phyloP scores from a whole-genome alignment of 2,113 vertebrate genomes.

The Collichthys lucidus region DNA sequence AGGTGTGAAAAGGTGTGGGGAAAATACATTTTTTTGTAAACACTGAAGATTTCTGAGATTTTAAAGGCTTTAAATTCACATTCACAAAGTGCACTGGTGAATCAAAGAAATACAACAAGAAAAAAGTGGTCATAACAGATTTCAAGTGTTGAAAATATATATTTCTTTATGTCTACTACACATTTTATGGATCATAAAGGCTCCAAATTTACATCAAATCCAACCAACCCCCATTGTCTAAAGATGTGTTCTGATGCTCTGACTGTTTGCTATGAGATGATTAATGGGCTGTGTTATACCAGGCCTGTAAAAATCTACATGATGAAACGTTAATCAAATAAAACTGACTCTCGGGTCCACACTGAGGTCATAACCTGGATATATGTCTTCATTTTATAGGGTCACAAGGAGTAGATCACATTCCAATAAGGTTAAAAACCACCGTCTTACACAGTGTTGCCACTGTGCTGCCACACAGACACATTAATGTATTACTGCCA shows the following conservation, averaged over 20 bases:
- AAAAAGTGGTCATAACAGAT: no score
- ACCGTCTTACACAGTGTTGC: neutral
- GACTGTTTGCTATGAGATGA: neutral
- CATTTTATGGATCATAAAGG: no score
- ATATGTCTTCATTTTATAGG: neutral
- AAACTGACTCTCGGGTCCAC: neutral
- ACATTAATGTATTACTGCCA: conserved; percentile 24
- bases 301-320: neutral
- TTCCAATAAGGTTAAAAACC: neutral
- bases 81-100: no score
- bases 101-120: no score
- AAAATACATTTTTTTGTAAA: neutral
- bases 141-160: no score
- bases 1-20: neutral
- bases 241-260: neutral
- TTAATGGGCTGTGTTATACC: neutral
- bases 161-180: no score
- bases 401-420: neutral
- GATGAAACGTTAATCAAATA: neutral
- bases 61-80: no score
- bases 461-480: neutral
- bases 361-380: neutral
- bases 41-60: neutral
- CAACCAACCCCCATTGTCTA: no score
- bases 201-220: neutral